phyloP scores from a whole-genome alignment of 2,888 invertebrate genomes.

The Lepidochrysops patricia region DNA sequence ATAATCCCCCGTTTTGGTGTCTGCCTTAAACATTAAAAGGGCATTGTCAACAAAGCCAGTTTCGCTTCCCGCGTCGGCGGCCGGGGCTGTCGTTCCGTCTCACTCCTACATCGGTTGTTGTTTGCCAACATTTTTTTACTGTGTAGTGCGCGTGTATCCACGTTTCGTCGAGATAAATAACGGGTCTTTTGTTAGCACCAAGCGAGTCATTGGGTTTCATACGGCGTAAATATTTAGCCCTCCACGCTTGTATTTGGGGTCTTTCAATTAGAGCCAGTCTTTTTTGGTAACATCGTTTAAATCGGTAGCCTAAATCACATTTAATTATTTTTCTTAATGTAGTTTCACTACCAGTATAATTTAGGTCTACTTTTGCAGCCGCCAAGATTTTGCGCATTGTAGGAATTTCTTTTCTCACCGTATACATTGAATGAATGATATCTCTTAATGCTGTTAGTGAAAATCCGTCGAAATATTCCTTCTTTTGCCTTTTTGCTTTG shows the following conservation, averaged over 20 bases:
- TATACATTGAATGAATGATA: conserved; percentile 26
- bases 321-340: conserved; percentile 19
- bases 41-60: conserved; percentile 22
- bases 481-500: too few species aligned
- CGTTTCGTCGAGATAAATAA: conserved; percentile 6
- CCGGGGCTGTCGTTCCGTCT: conserved; percentile 22
- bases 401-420: conserved; percentile 23
- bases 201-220: conserved; percentile 21
- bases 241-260: conserved; percentile 23
- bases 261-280: conserved; percentile 21
- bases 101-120: conserved; percentile 18
- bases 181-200: conserved; percentile 18
- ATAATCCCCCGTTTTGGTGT: conserved; percentile 19
- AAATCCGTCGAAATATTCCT: conserved; percentile 14
- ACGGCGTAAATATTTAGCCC: conserved; percentile 23
- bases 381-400: conserved; percentile 27
- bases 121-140: conserved; percentile 21
- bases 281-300: conserved; percentile 23
- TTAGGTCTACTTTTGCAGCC: conserved; percentile 23
- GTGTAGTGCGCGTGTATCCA: conserved; percentile 17
- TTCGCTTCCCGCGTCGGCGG: conserved; percentile 20
- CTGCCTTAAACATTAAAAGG: conserved; percentile 13
- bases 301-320: conserved; percentile 19
- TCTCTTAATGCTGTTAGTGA: conserved; percentile 22
- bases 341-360: conserved; percentile 23